Conservation (phyloP, 2,113 vertebrate genomes). For the Tetraodon nigroviridis region DNA sequence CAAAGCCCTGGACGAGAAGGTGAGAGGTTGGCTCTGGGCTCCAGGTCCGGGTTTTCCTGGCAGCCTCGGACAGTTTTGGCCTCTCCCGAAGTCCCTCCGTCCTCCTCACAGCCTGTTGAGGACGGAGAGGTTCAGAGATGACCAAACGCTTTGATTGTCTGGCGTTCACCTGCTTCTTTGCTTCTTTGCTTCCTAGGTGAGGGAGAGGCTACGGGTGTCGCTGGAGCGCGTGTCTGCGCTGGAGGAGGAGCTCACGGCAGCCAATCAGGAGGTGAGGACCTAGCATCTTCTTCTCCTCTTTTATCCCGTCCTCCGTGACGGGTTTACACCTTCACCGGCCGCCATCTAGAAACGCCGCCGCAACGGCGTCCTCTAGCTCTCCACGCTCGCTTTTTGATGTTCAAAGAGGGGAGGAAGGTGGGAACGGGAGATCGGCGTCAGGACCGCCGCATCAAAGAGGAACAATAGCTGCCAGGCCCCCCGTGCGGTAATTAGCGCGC, state of each 20-base stretch:
- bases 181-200: slow-evolving; percentile 47
- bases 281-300: not conserved
- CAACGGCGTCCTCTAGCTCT: too few species aligned
- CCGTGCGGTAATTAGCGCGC: slow-evolving; percentile 26
- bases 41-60: slow-evolving; percentile 3
- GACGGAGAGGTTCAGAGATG: not conserved
- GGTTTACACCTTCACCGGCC: too few species aligned
- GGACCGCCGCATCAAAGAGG: slow-evolving; percentile 35
- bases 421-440: slow-evolving; percentile 8
- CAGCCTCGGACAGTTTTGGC: slow-evolving; percentile 5
- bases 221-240: slow-evolving; percentile 94
- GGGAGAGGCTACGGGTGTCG: slow-evolving; percentile 89
- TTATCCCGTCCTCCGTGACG: too few species aligned
- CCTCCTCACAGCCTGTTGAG: slow-evolving; percentile 33
- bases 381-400: too few species aligned
- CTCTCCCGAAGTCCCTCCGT: slow-evolving; percentile 1
- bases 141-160: too few species aligned
- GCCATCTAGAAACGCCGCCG: too few species aligned
- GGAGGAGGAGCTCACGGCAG: slow-evolving; percentile 94
- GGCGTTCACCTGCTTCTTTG: not conserved
- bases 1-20: slow-evolving; percentile 99
- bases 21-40: slow-evolving; percentile 35
- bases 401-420: too few species aligned
- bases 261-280: slow-evolving; percentile 89
- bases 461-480: slow-evolving; percentile 12